A percentile compares a stretch with the other conserved stretches of the same genome.
These are phyloP conservation scores for Drosophila macrospina DNA, from an alignment of 2,888 invertebrate species.

Conservation along the genomic window DNA sequence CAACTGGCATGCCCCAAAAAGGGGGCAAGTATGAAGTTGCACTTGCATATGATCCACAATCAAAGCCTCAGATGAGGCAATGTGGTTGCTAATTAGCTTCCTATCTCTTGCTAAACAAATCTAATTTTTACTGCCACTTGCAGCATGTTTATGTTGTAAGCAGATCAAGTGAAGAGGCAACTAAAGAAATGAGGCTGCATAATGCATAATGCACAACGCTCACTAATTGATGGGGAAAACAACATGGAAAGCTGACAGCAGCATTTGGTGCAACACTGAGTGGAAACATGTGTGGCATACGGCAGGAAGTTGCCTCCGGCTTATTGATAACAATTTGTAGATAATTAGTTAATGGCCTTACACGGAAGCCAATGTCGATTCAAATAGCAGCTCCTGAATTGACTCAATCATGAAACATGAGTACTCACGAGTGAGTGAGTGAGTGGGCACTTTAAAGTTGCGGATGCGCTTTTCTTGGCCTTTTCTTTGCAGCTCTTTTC, in stretches of 20 bases:
- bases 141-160: slow-evolving; percentile 34
- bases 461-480: slow-evolving; percentile 22
- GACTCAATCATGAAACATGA: slow-evolving; percentile 33
- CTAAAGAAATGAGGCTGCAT: slow-evolving; percentile 39
- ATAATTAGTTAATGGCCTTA: slow-evolving; percentile 61
- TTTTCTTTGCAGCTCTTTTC: slow-evolving; percentile 9
- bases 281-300: slow-evolving; percentile 50
- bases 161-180: slow-evolving; percentile 16
- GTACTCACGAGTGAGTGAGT: background rate
- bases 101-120: background rate
- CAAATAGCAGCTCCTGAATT: slow-evolving; percentile 28
- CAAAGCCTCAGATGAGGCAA: slow-evolving; percentile 5
- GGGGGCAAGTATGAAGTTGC: slow-evolving; percentile 27
- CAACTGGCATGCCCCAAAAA: slow-evolving; percentile 19
- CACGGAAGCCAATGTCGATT: slow-evolving; percentile 32
- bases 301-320: slow-evolving; percentile 52
- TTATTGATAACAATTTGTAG: slow-evolving; percentile 48
- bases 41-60: background rate
- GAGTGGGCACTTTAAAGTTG: slow-evolving; percentile 48
- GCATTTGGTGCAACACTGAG: slow-evolving; percentile 45
- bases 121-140: slow-evolving; percentile 26
- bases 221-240: slow-evolving; percentile 65
- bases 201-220: slow-evolving; percentile 44
- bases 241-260: slow-evolving; percentile 46
- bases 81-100: slow-evolving; percentile 69